Evolutionary conservation across 2,888 invertebrate genomes (phyloP), one percentile per base, ranked within the genome.

Genomic region (Drosophila tanythrix): DNA sequence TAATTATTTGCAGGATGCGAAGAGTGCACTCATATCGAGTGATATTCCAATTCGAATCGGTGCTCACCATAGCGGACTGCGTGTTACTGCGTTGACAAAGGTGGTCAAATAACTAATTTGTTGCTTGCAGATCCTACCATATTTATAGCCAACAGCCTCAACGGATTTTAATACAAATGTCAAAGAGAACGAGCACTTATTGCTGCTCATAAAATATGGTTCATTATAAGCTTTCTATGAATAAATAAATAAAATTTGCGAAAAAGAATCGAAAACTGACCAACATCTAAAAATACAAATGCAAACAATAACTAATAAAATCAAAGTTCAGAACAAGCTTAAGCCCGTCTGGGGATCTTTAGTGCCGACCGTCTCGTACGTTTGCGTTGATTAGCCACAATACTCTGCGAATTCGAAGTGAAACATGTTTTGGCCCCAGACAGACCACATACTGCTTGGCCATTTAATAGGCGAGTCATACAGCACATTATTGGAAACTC

Each of bases 41-140:
- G 18, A n/a, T n/a, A 25, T n/a, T 36, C 33, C 11, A 55, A 27
- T 36, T 38, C 13, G n/a, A 38, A 25, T 18, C 18, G 2, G 7
- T 53, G 79, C 89, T 78, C 62, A 89, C 89, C 89, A 89, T 89
- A 53, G 70, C 77, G 58, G 36, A 27, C 62, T 31, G 6, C 63
- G 66, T 70, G 68, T 68, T 68, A 57, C 56, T 73, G 69, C 62
- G 72, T 79, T 80, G 71, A 79, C 80, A 76, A 74, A 75, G 69
- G 31, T 74, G 64, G 62, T 51, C 61, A 55, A 74, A 78, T 70
- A 81, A 89, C 89, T 89, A 82, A 88, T 66, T 76, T 65, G 15
- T 58, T 48, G 36, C 33, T 60, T 18, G 52, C 29, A 56, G 60
- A 60, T 66, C 67, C 76, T 62, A 76, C 70, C 79, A 65, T 88